Evolutionary conservation across 1,140 invertebrate genomes (phyloP).

Genomic region (Tenebrio molitor): DNA sequence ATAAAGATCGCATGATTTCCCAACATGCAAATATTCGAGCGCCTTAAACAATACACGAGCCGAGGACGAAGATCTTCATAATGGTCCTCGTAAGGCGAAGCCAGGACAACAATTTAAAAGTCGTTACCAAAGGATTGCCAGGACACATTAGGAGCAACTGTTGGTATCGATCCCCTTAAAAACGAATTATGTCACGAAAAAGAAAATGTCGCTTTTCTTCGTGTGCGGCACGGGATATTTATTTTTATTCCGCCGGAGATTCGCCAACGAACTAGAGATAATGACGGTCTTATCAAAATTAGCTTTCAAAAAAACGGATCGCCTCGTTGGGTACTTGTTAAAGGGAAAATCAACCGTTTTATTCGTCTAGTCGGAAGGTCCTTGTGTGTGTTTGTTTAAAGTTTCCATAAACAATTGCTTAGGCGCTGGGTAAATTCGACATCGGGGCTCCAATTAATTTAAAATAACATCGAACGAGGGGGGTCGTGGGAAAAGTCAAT

Average conservation of each 20-base stretch:
- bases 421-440: no score
- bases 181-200: slow-evolving; percentile 58
- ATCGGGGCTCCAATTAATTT: no score
- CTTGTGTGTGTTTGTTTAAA: no score
- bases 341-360: no score
- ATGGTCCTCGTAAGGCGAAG: slow-evolving; percentile 45
- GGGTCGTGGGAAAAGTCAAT: no score
- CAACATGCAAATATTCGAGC: slow-evolving; percentile 33
- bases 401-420: no score
- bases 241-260: slow-evolving; percentile 33
- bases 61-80: slow-evolving; percentile 29
- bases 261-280: slow-evolving; percentile 31
- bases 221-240: slow-evolving; percentile 7
- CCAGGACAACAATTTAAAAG: slow-evolving; percentile 61
- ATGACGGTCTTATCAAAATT: slow-evolving; percentile 46
- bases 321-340: no score
- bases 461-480: no score
- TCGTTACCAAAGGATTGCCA: slow-evolving; percentile 60
- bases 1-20: slow-evolving; percentile 36
- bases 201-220: slow-evolving; percentile 51
- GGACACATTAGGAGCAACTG: slow-evolving; percentile 61
- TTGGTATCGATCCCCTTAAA: slow-evolving; percentile 60
- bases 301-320: slow-evolving; percentile 41
- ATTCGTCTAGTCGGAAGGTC: no score
- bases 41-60: slow-evolving; percentile 41